phyloP scores from a whole-genome alignment of 35 echinoderm and acorn worm species.

The Holothuria glaberrima region DNA sequence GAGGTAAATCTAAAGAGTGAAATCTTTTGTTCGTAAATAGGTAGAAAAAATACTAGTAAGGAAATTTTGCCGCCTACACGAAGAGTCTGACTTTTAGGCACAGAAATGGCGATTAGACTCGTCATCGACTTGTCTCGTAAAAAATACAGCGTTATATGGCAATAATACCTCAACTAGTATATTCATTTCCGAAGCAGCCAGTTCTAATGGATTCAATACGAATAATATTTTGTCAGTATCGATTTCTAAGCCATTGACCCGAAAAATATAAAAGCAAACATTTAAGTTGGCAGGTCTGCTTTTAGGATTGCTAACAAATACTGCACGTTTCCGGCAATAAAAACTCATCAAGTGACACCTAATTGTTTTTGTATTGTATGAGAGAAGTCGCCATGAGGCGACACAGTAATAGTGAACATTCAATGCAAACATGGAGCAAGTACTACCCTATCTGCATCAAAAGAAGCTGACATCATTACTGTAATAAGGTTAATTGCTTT shows the following conservation, averaged over 20 bases:
- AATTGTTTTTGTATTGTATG: constrained; percentile 26
- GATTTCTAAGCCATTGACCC: constrained; percentile 20
- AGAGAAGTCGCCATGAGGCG: background rate
- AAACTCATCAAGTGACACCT: background rate
- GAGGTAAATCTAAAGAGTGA: too few species aligned
- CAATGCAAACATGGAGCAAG: background rate
- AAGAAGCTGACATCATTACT: constrained; percentile 27
- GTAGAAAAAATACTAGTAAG: too few species aligned
- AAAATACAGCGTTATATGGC: background rate
- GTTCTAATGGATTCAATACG: constrained; percentile 26
- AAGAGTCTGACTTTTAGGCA: too few species aligned
- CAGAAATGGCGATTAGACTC: too few species aligned
- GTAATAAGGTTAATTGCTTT: constrained; percentile 42
- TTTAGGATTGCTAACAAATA: constrained; percentile 42
- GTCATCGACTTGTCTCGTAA: too few species aligned
- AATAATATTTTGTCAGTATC: constrained; percentile 28
- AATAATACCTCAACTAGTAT: constrained; percentile 3
- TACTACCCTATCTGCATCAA: background rate
- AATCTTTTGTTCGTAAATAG: too few species aligned
- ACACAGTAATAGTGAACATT: constrained; percentile 3
- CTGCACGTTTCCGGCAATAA: constrained; percentile 30
- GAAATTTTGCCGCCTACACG: too few species aligned
- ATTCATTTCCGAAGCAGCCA: constrained; percentile 33
- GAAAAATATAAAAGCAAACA: constrained; percentile 48
- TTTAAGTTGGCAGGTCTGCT: constrained; percentile 29